Evolutionary conservation across 2,113 vertebrate species (phyloP), one percentile per base, ranked within the genome.

Genomic region (Myrmophylax atrothorax): DNA sequence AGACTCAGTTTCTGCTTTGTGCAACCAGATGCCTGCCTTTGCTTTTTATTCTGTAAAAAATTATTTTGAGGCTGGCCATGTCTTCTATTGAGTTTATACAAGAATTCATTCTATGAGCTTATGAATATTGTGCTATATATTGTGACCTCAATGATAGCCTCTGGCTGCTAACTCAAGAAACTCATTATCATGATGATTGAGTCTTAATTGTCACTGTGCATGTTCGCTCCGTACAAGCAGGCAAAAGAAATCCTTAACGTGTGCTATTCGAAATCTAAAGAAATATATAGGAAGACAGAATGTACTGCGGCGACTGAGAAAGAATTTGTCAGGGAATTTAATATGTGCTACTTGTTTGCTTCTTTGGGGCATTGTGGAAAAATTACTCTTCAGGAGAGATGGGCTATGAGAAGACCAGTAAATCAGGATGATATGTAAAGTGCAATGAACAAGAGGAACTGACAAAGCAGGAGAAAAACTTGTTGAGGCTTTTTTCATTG

Each of bases 11-110:
- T 59, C 74, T 77, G 23, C n/a, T 70, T 49, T 14, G 10, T 52
- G 17, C 14, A 49, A 12, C 31, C 0, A 0, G 8, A 31, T 11
- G 0, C 6, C 15, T 23, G 15, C 40, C 47, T 81, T 75, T 49
- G 17, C 16, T 76, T 64, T 96, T 66, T n/a, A 11, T 15, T 46
- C 19, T 18, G 6, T 29, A 20, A 80, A 58, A 6, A 26, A 7
- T 22, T 40, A 33, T 18, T 50, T 46, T 38, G 19, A 67, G 33
- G 10, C 25, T 46, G 25, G 6, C 12, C 24, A 73, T 58, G 17
- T 37, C 46, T 88, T 62, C 46, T 50, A 0, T 20, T 60, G 55
- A 74, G 12, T 59, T 62, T 50, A 12, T 10, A 15, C 0, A 0
- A 40, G 31, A 96, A 49, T 75, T 64, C 38, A 79, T 47, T 72